A percentile compares a stretch with the other conserved stretches of the same genome.
phyloP scores from a whole-genome alignment of 2,888 invertebrate genomes.

The Acanthococcus lagerstroemiae region DNA sequence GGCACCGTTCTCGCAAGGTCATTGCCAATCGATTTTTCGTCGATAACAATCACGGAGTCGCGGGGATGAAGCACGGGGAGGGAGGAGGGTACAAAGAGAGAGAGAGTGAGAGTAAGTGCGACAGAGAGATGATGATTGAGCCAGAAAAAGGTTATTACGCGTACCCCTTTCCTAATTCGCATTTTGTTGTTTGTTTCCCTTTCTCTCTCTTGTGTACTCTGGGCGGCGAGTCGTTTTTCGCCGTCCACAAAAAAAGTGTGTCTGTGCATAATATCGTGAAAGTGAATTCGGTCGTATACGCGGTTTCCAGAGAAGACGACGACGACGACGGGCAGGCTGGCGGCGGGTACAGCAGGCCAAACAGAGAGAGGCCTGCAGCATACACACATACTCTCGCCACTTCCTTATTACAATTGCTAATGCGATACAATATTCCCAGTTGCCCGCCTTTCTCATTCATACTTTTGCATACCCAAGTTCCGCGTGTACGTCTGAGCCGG shows the following conservation, averaged over 20 bases:
- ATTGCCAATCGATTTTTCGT: constrained; percentile 21
- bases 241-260: background rate
- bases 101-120: too few relatives aligned
- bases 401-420: constrained; percentile 39
- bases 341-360: background rate
- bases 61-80: background rate
- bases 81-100: background rate
- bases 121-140: too few relatives aligned
- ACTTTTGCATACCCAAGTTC: constrained; percentile 38
- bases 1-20: constrained; percentile 11
- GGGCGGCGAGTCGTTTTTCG: background rate
- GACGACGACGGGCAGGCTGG: background rate
- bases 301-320: background rate
- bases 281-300: constrained; percentile 9
- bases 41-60: constrained; percentile 12
- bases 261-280: constrained; percentile 7
- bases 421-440: constrained; percentile 34
- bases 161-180: too few relatives aligned
- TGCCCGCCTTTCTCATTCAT: constrained; percentile 38
- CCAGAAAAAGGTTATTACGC: too few relatives aligned
- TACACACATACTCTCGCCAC: constrained; percentile 17
- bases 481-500: constrained; percentile 1
- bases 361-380: background rate
- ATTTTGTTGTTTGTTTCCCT: too few relatives aligned
- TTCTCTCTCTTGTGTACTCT: too few relatives aligned